Percentiles rank a stretch among this genome's conserved stretches.
Conservation (phyloP, 2,113 vertebrate species). For the Lamprotornis superbus region DNA sequence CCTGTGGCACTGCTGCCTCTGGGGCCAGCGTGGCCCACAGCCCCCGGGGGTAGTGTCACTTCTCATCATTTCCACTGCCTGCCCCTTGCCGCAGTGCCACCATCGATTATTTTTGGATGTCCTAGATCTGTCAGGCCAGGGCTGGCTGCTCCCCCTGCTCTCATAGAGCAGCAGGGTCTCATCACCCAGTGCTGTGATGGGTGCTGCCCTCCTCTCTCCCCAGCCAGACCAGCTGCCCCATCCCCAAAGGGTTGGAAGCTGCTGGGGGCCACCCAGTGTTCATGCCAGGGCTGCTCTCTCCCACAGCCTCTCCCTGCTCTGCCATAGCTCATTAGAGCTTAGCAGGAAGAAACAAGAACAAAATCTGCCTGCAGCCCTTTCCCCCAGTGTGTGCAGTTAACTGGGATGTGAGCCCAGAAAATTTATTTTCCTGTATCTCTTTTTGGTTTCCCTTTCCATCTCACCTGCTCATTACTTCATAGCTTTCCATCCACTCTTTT, state of each 20-base stretch:
- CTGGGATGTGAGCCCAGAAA: background rate
- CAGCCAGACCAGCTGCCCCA: background rate
- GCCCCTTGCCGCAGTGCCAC: background rate
- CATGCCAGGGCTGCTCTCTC: background rate
- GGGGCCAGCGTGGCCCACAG: accelerated
- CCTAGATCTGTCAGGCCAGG: slow-evolving; percentile 58
- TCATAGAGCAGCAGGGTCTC: accelerated
- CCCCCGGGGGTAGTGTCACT: background rate
- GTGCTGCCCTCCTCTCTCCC: background rate
- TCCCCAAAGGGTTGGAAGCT: background rate
- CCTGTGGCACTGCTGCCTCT: background rate
- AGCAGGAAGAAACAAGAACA: background rate
- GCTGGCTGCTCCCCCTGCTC: background rate
- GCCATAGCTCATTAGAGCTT: background rate
- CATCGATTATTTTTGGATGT: slow-evolving; percentile 39
- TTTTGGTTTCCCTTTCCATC: background rate
- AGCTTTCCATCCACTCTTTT: background rate
- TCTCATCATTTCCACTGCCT: slow-evolving; percentile 10
- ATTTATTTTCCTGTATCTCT: background rate
- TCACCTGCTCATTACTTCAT: background rate
- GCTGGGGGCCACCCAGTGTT: background rate
- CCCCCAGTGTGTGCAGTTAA: background rate
- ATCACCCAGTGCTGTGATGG: accelerated
- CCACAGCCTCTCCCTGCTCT: background rate
- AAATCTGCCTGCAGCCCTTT: slow-evolving; percentile 9